Evolutionary conservation across 2,888 invertebrate genomes (phyloP).

Genomic region (Chrysomela aeneicollis): DNA sequence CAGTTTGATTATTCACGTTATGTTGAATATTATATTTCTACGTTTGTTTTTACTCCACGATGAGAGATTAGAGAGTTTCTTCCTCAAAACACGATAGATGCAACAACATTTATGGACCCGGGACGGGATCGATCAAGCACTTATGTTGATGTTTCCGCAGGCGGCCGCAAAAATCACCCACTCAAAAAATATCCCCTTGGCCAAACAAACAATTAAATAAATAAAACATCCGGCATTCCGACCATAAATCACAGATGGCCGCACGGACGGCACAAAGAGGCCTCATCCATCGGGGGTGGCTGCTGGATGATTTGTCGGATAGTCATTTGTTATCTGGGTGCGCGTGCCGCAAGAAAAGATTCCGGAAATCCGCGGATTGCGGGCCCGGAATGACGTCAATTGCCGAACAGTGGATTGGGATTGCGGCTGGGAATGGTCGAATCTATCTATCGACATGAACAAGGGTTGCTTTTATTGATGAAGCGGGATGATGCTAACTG

Average conservation of each 20-base stretch:
- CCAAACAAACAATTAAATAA: conserved; percentile 58
- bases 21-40: no score
- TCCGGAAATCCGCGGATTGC: conserved; percentile 42
- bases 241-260: conserved; percentile 44
- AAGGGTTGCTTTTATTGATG: background rate
- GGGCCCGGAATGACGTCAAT: background rate
- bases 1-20: no score
- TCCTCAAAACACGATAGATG: no score
- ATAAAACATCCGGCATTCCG: conserved; percentile 56
- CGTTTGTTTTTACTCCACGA: no score
- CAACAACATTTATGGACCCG: no score
- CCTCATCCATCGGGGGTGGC: conserved; percentile 36
- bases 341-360: conserved; percentile 52
- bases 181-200: conserved; percentile 52
- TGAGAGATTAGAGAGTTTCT: no score
- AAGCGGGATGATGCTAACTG: background rate
- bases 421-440: background rate
- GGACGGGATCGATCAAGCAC: no score
- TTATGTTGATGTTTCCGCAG: conserved; percentile 54
- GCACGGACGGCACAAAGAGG: conserved; percentile 38
- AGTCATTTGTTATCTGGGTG: conserved; percentile 56
- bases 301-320: conserved; percentile 57
- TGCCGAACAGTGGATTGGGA: conserved; percentile 8
- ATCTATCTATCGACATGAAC: background rate
- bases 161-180: conserved; percentile 51